These are phyloP conservation scores for Eurosta solidaginis DNA, from an alignment of 1,140 invertebrate species.

Conservation along the genomic window DNA sequence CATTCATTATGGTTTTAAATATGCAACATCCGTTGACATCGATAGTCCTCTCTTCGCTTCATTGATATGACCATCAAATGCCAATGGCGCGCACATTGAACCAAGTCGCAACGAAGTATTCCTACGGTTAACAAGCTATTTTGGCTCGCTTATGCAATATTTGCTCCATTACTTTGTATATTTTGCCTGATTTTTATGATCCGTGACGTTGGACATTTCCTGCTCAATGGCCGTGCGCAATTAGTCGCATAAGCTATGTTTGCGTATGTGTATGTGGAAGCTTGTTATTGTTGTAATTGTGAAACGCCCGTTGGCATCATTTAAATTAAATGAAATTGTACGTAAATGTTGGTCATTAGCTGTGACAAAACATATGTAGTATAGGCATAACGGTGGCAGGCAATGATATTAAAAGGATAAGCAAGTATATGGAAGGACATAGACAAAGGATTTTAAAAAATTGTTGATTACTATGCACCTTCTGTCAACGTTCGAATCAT, in stretches of 20 bases:
- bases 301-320: background rate
- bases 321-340: slow-evolving; percentile 23
- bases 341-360: slow-evolving; percentile 25
- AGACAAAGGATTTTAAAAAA: too few species aligned
- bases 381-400: too few species aligned
- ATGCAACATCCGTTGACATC: background rate
- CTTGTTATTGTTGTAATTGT: background rate
- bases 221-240: slow-evolving; percentile 42
- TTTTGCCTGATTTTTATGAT: slow-evolving; percentile 32
- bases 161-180: background rate
- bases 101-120: too few species aligned
- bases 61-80: background rate
- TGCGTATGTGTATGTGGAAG: background rate
- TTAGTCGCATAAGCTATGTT: slow-evolving; percentile 27
- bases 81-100: background rate
- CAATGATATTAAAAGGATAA: too few species aligned
- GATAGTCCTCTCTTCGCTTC: background rate
- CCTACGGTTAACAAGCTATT: too few species aligned
- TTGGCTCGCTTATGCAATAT: background rate
- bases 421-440: background rate
- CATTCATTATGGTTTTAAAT: background rate
- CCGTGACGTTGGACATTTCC: slow-evolving; percentile 46
- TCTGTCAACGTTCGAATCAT: too few species aligned
- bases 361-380: slow-evolving; percentile 16
- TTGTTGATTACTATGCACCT: too few species aligned